Evolutionary conservation across 2,888 invertebrate genomes (phyloP).

Genomic region (Epirrhoe alternata): DNA sequence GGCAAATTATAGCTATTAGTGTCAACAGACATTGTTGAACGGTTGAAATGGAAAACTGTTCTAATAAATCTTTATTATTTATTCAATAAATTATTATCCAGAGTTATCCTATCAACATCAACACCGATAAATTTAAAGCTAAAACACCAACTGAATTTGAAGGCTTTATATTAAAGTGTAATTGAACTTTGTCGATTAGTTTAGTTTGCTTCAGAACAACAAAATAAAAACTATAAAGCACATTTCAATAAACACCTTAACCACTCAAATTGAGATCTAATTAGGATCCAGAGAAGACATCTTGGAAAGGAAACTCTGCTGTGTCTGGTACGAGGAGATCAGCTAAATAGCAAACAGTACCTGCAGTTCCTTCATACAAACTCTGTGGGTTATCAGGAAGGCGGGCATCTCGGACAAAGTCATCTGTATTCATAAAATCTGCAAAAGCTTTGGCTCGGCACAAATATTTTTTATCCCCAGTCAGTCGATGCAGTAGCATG

Average conservation of each 20-base stretch:
- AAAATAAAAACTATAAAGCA: constrained; percentile 17
- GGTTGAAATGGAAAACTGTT: constrained; percentile 8
- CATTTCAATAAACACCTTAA: constrained; percentile 48
- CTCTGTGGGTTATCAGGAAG: constrained; percentile 93
- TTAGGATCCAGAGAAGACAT: constrained; percentile 83
- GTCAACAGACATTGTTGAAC: constrained; percentile 51
- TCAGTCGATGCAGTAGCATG: constrained; percentile 90
- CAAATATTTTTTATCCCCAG: constrained; percentile 89
- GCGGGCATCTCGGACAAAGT: constrained; percentile 88
- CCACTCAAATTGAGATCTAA: constrained; percentile 28
- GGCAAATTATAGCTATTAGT: constrained; percentile 53
- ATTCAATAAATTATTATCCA: constrained; percentile 42
- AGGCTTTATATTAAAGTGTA: constrained; percentile 23
- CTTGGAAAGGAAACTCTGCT: constrained; percentile 93
- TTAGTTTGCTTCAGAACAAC: constrained; percentile 14
- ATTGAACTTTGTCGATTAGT: constrained; percentile 14
- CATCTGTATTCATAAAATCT: constrained; percentile 88
- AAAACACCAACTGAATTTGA: constrained; percentile 26
- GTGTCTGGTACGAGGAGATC: constrained; percentile 90
- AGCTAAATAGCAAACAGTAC: constrained; percentile 92
- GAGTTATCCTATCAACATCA: constrained; percentile 31
- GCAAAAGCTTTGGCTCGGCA: constrained; percentile 91
- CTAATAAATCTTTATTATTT: constrained; percentile 20
- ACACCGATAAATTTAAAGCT: constrained; percentile 28
- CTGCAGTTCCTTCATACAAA: constrained; percentile 94